Evolutionary conservation across 23 tunicate species (phyloP), one percentile per base, ranked within the genome.

Genomic region (Trididemnum clinides): DNA sequence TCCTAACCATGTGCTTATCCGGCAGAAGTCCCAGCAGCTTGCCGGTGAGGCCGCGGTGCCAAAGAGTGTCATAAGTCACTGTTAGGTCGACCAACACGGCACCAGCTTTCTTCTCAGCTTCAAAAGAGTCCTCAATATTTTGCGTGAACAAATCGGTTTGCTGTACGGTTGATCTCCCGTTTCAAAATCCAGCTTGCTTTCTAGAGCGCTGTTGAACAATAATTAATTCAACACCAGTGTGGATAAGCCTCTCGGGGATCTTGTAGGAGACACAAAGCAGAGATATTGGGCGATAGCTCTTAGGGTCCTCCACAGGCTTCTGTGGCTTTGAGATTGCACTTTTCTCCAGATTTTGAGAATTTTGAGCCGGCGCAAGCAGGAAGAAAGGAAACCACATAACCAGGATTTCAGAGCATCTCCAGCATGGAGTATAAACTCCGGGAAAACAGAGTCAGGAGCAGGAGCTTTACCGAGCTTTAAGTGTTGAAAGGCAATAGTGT

Each of bases 271-370:
- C 28, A 50, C 72, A 81, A 30, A 57, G 72, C 28, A 81, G 23
- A 34, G 73, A 57, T 29, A 62, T 81, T 28, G 73, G 73, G 1
- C n/a, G n/a, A n/a, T n/a, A n/a, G n/a, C n/a, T n/a, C n/a, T n/a
- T 19, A 50, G 83, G 34, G 3, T 51, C 69, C 22, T 78, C 66
- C n/a, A 51, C 2, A 5, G 69, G 83, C 31, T 78, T 78, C 70
- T 78, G 27, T 31, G 73, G 73, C 73, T 79, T 79, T 3, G 84
- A 35, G 75, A 57, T 79, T 30, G 84, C 84, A 39, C 36, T 62
- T 74, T 62, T 74, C 82, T 77, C 82, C 82, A 77, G 34, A 77
- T 23, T 77, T 77, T 77, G 1, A 64, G 33, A 3, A 77, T 77
- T 39, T 49, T 50, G 15, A 27, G 64, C 1, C 50, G 82, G 64